Evolutionary conservation across 2,888 invertebrate species (phyloP), one percentile per base, ranked within the genome.

Genomic region (Eupithecia tripunctaria): DNA sequence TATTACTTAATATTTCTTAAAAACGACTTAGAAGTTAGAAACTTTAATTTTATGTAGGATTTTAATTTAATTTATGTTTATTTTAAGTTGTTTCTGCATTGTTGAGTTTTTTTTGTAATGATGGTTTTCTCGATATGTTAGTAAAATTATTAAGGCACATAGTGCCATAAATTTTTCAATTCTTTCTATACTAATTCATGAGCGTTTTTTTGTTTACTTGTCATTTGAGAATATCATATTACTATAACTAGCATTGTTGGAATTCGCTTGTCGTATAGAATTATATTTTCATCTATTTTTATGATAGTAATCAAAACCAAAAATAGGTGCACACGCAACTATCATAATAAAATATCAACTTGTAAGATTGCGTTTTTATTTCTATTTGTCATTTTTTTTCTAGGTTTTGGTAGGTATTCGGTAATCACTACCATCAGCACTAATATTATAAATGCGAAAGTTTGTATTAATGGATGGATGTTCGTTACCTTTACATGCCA

Each of bases 261-360:
- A 56, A 10, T 10, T 47, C 15, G n/a, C 47, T 21, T 25, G 25
- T 5, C 12, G 25, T 56, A 4, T 14, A 21, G 12, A 14, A 25
- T 56, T 56, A 25, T 56, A 25, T 56, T 25, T 56, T 56, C 10
- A 51, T 51, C 56, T 25, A 25, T 51, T 47, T 51, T n/a, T n/a
- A n/a, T n/a, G 0, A 12, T 25, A 56, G 12, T 56, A 56, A 56
- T 56, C 25, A 56, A 56, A 25, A 12, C 56, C 4, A 56, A 56
- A 56, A 25, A 56, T n/a, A 63, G 36, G 36, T 36, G 36, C 36
- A 21, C 36, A 60, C 36, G 62, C 32, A 62, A 62, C n/a, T 63
- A 63, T 29, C 18, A 36, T 36, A 63, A 63, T 63, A 63, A 63
- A 63, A 32, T 63, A 36, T n/a, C 36, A 7, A 15, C 36, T 36